Base-by-base conservation (phyloP, 2,888 invertebrate genomes). In the Harmothoe impar region DNA sequence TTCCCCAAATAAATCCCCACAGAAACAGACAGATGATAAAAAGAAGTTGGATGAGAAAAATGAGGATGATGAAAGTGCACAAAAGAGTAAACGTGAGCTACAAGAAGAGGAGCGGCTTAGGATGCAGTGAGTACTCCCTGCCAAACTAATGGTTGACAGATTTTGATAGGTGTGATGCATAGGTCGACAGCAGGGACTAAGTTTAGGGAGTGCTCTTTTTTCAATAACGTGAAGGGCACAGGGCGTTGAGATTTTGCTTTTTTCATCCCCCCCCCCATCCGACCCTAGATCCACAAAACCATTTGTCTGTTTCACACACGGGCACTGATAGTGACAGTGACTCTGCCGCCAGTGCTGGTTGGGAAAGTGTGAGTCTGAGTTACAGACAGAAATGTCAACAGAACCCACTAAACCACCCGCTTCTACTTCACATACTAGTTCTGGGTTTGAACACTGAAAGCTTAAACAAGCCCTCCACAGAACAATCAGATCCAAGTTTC, bases 121-220 rank as follows among this genome's bases (percentile, higher is more conserved):
- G 84, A 92, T 92, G 92, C 92, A 92, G 92, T 92, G 31, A 89
- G 92, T 91, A 62, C 25, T 15, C 54, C n/a, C n/a, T n/a, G n/a
- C n/a, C n/a, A n/a, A n/a, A n/a, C n/a, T n/a, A n/a, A n/a, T n/a
- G n/a, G n/a, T n/a, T n/a, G n/a, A n/a, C n/a, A n/a, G n/a, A n/a
- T n/a, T n/a, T n/a, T n/a, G n/a, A n/a, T n/a, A n/a, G n/a, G n/a
- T n/a, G n/a, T n/a, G n/a, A n/a, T n/a, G n/a, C n/a, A n/a, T n/a
- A n/a, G n/a, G n/a, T n/a, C n/a, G n/a, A n/a, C n/a, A n/a, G n/a
- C n/a, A n/a, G n/a, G n/a, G n/a, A n/a, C n/a, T n/a, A n/a, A n/a
- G n/a, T n/a, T n/a, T n/a, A n/a, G n/a, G n/a, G n/a, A n/a, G n/a
- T n/a, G n/a, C n/a, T n/a, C n/a, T n/a, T n/a, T n/a, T n/a, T n/a